Evolutionary conservation across 1,140 invertebrate genomes (phyloP).

Genomic region (Neodiprion virginianus): DNA sequence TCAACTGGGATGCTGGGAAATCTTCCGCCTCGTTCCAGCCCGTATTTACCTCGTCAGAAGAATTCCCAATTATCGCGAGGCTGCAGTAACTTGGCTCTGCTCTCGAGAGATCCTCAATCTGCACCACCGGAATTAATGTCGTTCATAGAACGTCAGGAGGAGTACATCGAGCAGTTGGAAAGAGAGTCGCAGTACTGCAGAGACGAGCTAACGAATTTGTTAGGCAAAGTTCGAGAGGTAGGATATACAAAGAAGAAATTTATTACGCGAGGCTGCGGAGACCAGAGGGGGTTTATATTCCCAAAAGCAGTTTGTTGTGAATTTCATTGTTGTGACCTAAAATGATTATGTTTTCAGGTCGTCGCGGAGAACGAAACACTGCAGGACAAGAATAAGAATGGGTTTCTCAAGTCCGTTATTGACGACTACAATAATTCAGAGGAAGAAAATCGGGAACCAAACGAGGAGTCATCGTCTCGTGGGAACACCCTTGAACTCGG

Average conservation of each 20-base stretch:
- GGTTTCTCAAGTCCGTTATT: constrained; percentile 65
- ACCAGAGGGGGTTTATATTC: too few relatives aligned
- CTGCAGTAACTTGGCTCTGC: constrained; percentile 21
- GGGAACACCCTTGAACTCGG: constrained; percentile 15
- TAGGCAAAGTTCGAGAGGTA: constrained; percentile 82
- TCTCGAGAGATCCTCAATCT: constrained; percentile 30
- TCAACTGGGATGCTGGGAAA: constrained; percentile 29
- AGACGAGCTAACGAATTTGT: constrained; percentile 74
- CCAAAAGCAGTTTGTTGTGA: too few relatives aligned
- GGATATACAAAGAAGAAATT: not conserved
- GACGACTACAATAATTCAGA: constrained; percentile 61
- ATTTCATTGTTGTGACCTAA: not conserved
- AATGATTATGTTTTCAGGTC: constrained; percentile 37
- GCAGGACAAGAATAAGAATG: constrained; percentile 74
- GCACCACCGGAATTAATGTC: constrained; percentile 66
- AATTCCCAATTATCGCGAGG: constrained; percentile 26
- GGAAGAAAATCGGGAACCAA: constrained; percentile 50
- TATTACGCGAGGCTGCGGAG: not conserved
- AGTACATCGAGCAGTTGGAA: constrained; percentile 84
- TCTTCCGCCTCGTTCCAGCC: constrained; percentile 16
- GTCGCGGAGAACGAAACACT: constrained; percentile 82
- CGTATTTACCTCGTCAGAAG: constrained; percentile 18
- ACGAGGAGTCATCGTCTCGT: constrained; percentile 51
- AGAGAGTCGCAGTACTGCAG: constrained; percentile 81
- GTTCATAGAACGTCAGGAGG: constrained; percentile 83